These are phyloP conservation scores for Maniola hyperantus DNA, from an alignment of 2,888 invertebrate species.

Conservation along the genomic window DNA sequence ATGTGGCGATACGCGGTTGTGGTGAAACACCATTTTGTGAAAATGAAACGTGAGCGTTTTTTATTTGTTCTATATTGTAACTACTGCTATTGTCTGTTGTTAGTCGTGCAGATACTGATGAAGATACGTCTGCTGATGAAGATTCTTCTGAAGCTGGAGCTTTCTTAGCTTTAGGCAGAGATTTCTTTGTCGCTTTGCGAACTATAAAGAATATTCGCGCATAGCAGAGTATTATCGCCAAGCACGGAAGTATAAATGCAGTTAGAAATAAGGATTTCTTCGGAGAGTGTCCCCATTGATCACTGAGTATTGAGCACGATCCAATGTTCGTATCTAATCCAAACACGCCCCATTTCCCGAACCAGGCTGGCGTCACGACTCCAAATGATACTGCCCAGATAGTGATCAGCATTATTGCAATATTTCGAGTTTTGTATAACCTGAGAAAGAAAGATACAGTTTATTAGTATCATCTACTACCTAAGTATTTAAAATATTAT, in stretches of 20 bases:
- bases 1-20: constrained; percentile 31
- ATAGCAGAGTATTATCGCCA: constrained; percentile 91
- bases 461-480: background rate
- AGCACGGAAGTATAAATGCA: constrained; percentile 92
- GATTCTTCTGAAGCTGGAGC: constrained; percentile 48
- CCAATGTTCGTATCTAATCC: constrained; percentile 88
- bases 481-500: too few species aligned
- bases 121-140: constrained; percentile 40
- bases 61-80: constrained; percentile 31
- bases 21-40: constrained; percentile 8
- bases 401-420: constrained; percentile 86
- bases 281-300: constrained; percentile 85
- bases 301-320: constrained; percentile 90
- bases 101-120: constrained; percentile 37
- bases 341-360: constrained; percentile 90
- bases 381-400: constrained; percentile 89
- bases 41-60: constrained; percentile 14
- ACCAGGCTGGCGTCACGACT: constrained; percentile 87
- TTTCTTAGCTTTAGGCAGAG: constrained; percentile 61
- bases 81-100: constrained; percentile 34
- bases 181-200: constrained; percentile 85
- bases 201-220: constrained; percentile 92
- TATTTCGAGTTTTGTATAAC: constrained; percentile 85
- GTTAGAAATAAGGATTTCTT: constrained; percentile 91
- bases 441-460: constrained; percentile 63